Evolutionary conservation across 2,113 vertebrate genomes (phyloP).

Genomic region (Porphyrio hochstetteri): DNA sequence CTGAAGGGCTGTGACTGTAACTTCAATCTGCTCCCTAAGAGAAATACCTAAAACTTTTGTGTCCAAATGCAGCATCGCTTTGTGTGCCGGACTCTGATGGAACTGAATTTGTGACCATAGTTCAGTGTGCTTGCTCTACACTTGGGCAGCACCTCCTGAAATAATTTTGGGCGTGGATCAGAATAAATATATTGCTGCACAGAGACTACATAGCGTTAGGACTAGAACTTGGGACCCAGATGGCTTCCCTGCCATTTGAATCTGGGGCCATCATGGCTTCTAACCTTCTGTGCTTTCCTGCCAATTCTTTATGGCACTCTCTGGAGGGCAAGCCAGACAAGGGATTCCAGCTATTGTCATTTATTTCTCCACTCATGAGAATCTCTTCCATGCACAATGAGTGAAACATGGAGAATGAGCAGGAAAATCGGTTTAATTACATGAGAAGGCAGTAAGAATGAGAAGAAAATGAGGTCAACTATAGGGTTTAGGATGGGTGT

Average conservation of each 20-base stretch:
- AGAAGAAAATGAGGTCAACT: constrained; percentile 75
- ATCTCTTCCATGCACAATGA: constrained; percentile 60
- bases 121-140: neutral
- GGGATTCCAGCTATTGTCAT: constrained; percentile 59
- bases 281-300: constrained; percentile 55
- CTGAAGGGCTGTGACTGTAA: neutral
- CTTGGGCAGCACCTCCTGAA: constrained; percentile 55
- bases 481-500: constrained; percentile 44
- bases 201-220: constrained; percentile 55
- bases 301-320: constrained; percentile 60
- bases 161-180: constrained; percentile 64
- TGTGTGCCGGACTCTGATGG: neutral
- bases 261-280: neutral
- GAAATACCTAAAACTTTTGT: neutral
- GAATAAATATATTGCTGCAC: constrained; percentile 58
- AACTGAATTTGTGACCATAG: neutral
- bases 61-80: neutral
- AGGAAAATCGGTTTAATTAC: constrained; percentile 82
- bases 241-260: constrained; percentile 68
- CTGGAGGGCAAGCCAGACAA: constrained; percentile 47
- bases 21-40: neutral
- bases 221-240: constrained; percentile 71
- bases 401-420: constrained; percentile 73
- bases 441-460: constrained; percentile 73
- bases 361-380: constrained; percentile 74